These are phyloP conservation scores for Charina bottae DNA, from an alignment of 2,113 vertebrate species.

Conservation along the genomic window DNA sequence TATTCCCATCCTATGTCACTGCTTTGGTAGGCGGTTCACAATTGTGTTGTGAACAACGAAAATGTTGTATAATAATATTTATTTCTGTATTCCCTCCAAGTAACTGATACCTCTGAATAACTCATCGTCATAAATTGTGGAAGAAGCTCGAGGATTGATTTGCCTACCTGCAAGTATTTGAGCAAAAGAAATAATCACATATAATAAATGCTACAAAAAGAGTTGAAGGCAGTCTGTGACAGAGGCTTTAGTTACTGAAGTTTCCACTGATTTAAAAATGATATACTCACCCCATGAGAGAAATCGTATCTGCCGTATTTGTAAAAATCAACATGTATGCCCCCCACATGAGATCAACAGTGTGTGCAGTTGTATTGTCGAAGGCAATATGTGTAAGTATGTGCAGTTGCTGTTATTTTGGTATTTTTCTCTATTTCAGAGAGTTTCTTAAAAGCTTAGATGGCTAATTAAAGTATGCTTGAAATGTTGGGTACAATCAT, in stretches of 20 bases:
- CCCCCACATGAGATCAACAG: background rate
- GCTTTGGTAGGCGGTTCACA: background rate
- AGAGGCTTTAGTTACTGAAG: background rate
- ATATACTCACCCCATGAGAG: background rate
- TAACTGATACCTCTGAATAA: background rate
- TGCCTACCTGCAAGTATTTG: background rate
- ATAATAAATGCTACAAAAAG: background rate
- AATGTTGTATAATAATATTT: background rate
- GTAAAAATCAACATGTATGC: background rate
- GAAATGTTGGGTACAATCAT: conserved; percentile 12
- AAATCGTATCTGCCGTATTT: background rate
- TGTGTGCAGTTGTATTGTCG: background rate
- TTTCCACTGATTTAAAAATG: conserved; percentile 17
- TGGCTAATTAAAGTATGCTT: fast-evolving
- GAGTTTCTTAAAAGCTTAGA: conserved; percentile 10
- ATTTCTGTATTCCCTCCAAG: background rate
- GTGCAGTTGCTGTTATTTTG: background rate
- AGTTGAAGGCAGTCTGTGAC: background rate
- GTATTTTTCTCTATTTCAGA: background rate
- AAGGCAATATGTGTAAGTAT: too few species aligned
- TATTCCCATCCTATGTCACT: background rate
- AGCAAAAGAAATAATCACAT: background rate
- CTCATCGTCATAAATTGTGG: background rate
- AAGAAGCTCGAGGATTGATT: background rate
- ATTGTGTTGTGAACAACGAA: background rate